Percentiles rank a stretch among this genome's conserved stretches.
Conservation (phyloP, 1,140 invertebrate species). For the Thereuonema tuberculata region DNA sequence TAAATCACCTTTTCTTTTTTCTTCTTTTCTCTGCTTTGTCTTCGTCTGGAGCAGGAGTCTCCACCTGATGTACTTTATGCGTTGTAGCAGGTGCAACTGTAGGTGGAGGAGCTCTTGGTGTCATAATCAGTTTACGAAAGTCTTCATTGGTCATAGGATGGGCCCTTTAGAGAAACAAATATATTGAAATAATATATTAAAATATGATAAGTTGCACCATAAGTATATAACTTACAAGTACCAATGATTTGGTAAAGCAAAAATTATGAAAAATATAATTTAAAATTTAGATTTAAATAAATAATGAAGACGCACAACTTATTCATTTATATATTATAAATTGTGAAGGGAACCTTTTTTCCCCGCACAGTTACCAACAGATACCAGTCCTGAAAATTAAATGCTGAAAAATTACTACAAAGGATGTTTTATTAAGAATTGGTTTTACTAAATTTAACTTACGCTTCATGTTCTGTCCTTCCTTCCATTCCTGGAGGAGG, state of each 20-base stretch:
- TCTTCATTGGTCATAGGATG: slow-evolving; percentile 79
- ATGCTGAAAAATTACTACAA: no score
- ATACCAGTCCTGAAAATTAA: no score
- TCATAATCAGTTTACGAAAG: slow-evolving; percentile 90
- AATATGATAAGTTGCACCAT: not conserved
- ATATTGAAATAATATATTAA: slow-evolving; percentile 1
- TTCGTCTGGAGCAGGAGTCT: slow-evolving; percentile 23
- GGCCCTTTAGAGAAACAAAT: slow-evolving; percentile 16
- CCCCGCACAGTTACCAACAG: no score
- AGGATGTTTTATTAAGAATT: no score
- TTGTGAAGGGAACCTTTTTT: no score
- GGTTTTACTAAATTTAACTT: no score
- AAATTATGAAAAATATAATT: slow-evolving; percentile 4
- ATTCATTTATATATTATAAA: no score
- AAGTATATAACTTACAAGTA: no score
- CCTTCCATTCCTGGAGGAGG: slow-evolving; percentile 12
- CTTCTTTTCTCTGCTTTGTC: slow-evolving; percentile 32
- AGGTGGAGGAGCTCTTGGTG: slow-evolving; percentile 45
- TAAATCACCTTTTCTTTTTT: slow-evolving; percentile 35
- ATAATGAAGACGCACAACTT: no score
- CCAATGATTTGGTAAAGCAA: no score
- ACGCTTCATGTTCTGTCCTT: slow-evolving; percentile 15
- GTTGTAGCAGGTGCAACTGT: slow-evolving; percentile 7
- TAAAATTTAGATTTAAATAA: not conserved
- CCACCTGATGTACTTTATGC: slow-evolving; percentile 11